A percentile compares a stretch with the other conserved stretches of the same genome.
These are phyloP conservation scores for Spilosoma lubricipeda DNA, from an alignment of 2,888 invertebrate genomes.

Conservation along the genomic window DNA sequence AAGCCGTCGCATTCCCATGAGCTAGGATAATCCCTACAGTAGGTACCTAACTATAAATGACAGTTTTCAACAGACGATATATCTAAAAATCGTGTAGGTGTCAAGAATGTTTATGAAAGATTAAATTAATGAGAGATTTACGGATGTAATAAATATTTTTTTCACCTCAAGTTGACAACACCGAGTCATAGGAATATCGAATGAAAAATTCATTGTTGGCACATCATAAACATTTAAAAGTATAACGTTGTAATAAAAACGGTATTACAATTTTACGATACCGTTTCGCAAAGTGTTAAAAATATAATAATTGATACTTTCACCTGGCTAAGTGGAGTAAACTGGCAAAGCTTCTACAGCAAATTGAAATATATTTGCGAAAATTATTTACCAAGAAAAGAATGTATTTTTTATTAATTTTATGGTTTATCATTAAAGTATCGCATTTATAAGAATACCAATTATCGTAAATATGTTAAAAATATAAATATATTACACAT, in stretches of 20 bases:
- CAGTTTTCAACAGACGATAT: neutral
- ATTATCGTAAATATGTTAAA: conserved; percentile 43
- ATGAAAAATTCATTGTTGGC: conserved; percentile 13
- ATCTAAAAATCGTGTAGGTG: neutral
- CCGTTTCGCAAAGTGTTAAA: conserved; percentile 20
- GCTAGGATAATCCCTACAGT: neutral
- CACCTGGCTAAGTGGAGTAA: conserved; percentile 29
- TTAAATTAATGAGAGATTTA: conserved; percentile 1
- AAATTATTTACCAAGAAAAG: conserved; percentile 25
- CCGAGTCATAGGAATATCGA: neutral
- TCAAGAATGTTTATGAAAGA: neutral
- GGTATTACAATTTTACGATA: conserved; percentile 14
- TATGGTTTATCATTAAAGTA: conserved; percentile 34
- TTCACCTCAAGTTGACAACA: neutral
- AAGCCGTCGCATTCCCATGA: neutral
- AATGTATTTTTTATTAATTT: conserved; percentile 30
- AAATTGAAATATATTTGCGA: conserved; percentile 28
- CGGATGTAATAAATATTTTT: neutral
- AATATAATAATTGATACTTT: conserved; percentile 35
- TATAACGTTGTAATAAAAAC: conserved; percentile 11
- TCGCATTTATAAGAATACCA: conserved; percentile 33
- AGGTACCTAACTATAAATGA: neutral
- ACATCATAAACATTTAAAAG: conserved; percentile 16
- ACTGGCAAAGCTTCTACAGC: conserved; percentile 25
- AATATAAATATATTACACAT: conserved; percentile 45